Evolutionary conservation across 1,140 invertebrate genomes (phyloP), one percentile per base, ranked within the genome.

Genomic region (Pemphigus obesinymphae): DNA sequence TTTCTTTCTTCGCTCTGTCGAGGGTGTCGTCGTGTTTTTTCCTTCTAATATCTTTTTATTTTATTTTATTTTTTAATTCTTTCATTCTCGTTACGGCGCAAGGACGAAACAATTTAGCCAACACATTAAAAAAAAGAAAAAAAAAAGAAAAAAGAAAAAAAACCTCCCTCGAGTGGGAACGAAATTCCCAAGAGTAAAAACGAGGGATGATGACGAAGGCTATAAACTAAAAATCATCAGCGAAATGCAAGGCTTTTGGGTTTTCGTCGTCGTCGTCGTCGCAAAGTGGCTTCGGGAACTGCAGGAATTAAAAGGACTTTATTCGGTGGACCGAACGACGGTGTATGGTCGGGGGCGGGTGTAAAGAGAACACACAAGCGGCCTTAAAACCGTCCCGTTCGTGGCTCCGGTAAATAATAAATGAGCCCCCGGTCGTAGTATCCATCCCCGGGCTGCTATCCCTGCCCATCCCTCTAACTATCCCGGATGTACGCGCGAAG

Each of bases 221-320:
- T 80, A 80, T 80, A 80, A 80, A 80, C 76, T 80, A 80, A 80
- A 80, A 80, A 80, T 80, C 76, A 80, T 80, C 76, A 80, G 34
- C 53, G 34, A 78, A 78, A 58, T 78, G 75, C 53, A 75, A 53
- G 76, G 76, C 37, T 80, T 80, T 80, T 80, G 26, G 76, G 76
- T 80, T 80, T 80, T 80, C 55, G 76, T 63, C 76, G 53, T 80
- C 37, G 55, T 80, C 55, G 76, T 63, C 76, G 53, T 80, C 37
- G 55, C 76, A 80, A 80, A 80, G 76, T 80, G 76, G 76, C 76
- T 61, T 80, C 76, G 55, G 55, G 55, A 80, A 80, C 43, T 45
- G 43, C 55, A 63, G 55, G 76, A 80, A 80, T 80, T 80, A 80
- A 80, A 80, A 80, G 76, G 76, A 80, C 76, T 80, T 80, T 80